Base-by-base conservation (phyloP, 92 coral and sea anemone species). In the Zoanthus gigantus region DNA sequence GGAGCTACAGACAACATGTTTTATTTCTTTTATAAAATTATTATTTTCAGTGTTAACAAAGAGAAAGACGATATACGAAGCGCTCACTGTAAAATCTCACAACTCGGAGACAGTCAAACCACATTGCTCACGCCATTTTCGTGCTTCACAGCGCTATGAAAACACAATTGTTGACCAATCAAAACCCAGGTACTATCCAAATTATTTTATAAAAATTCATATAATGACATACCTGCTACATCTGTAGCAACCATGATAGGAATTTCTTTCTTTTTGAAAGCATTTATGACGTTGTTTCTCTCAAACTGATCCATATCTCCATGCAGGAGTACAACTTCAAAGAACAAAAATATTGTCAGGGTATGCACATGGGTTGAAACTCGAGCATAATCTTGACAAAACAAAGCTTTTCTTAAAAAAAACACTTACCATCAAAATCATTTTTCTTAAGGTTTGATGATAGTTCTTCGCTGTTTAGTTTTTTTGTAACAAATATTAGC, bases 251-350 rank as follows among this genome's bases (percentile, higher is more conserved):
- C 99, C 47, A 97, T 87, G 58, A 97, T 91, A 11, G 99, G 96
- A 31, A 97, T 65, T 71, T 97, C 99, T 84, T 94, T 92, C 84
- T 92, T 97, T 90, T 94, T 97, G 84, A 97, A 97, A 17, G 94
- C 82, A 69, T 92, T 85, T 86, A 97, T 96, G 14, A 97, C 99
- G 71, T 93, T 97, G 91, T 94, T 95, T 90, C 99, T 91, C 74
- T 97, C 99, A 91, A 93, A 97, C 94, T 97, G 99, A 86, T 97
- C 99, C 99, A 97, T 97, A 78, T 97, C 99, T 74, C 99, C 99
- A 84, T 97, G 99, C 58, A 97, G 87, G 77, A 97, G 84, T 9
- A 92, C 91, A 63, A 50, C 54, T 50, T 50, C 54, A 50, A 50
- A 50, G 54, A 50, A 0, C 2, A 50, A 2, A 6, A 50, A 50